Evolutionary conservation across 2,113 vertebrate species (phyloP).

Genomic region (Lophura nycthemera): DNA sequence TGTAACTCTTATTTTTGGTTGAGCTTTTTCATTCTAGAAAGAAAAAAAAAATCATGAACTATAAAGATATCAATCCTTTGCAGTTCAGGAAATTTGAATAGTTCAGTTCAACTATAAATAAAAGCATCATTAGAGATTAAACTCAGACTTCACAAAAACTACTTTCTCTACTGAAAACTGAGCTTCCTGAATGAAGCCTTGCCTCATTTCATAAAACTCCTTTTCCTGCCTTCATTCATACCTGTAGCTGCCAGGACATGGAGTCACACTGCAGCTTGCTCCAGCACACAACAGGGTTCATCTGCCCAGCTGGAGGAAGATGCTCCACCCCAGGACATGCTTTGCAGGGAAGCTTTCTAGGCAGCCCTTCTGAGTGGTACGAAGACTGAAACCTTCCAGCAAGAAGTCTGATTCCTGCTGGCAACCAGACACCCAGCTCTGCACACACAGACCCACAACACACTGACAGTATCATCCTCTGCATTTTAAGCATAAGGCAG

Average conservation of each 20-base stretch:
- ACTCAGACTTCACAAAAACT: background rate
- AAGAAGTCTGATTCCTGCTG: background rate
- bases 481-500: background rate
- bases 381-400: background rate
- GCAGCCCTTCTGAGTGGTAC: conserved; percentile 51
- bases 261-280: background rate
- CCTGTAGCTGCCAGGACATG: background rate
- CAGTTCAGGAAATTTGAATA: background rate
- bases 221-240: conserved; percentile 6
- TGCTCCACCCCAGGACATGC: background rate
- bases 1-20: background rate
- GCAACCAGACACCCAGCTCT: background rate
- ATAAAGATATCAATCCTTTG: background rate
- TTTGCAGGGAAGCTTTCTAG: conserved; percentile 10
- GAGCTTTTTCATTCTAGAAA: background rate
- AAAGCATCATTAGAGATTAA: background rate
- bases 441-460: background rate
- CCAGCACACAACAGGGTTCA: background rate
- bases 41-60: background rate
- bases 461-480: background rate
- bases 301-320: background rate
- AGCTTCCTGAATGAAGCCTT: conserved; percentile 16
- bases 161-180: background rate
- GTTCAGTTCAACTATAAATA: background rate
- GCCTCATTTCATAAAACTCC: background rate